Conservation (phyloP, 2,113 vertebrate genomes). For the Lethenteron camtschaticum region DNA sequence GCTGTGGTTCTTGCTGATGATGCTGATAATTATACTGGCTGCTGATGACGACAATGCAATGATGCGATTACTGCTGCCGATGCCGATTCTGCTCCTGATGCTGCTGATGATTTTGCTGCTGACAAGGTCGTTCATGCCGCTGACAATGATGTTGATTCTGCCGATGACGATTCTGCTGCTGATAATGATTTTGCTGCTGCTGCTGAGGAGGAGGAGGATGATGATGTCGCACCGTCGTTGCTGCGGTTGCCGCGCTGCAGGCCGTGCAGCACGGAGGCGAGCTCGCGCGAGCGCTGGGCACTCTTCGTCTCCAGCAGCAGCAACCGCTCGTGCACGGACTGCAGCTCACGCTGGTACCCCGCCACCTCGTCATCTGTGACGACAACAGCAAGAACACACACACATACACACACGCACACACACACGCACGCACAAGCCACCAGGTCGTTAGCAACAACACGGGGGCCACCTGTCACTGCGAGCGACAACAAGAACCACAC, state of each 20-base stretch:
- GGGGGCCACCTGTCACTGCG: neutral
- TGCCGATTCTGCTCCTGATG: no score
- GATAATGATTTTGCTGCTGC: no score
- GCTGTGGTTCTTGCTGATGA: no score
- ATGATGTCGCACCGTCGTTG: neutral
- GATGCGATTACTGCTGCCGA: no score
- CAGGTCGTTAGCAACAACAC: neutral
- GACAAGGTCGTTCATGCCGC: no score
- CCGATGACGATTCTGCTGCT: no score
- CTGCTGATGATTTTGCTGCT: no score
- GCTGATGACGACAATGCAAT: no score
- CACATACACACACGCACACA: neutral
- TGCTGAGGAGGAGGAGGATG: no score
- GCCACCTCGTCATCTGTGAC: neutral
- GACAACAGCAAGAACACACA: neutral
- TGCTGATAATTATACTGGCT: no score
- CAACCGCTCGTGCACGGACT: slow-evolving; percentile 1
- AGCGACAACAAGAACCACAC: neutral
- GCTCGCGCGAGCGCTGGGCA: neutral
- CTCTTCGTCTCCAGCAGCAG: slow-evolving; percentile 1
- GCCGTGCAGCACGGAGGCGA: slow-evolving; percentile 2
- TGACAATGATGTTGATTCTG: no score
- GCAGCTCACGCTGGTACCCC: slow-evolving; percentile 2
- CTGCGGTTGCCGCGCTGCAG: slow-evolving; percentile 4
- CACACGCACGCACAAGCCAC: neutral